Evolutionary conservation across 2,797 vertebrate species (phyloP).

Genomic region (Ficedula albicollis): DNA sequence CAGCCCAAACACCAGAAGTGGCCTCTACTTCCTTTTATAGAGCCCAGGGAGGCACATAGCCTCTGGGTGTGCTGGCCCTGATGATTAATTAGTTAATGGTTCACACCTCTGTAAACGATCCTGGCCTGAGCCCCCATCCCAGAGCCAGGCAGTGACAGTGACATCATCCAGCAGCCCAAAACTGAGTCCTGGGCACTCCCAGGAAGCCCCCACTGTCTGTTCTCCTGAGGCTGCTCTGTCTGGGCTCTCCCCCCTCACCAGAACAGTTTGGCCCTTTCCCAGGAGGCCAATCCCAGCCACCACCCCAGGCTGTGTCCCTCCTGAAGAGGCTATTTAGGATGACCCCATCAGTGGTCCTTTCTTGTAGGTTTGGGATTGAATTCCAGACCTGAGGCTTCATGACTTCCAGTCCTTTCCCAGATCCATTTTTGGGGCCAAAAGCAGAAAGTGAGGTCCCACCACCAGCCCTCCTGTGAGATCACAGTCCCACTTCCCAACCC

Average conservation of each 20-base stretch:
- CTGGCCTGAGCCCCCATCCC: background rate
- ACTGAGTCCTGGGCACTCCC: accelerated
- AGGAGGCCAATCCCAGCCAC: background rate
- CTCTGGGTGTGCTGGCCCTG: background rate
- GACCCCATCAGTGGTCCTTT: background rate
- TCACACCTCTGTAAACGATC: background rate
- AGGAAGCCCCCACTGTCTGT: accelerated
- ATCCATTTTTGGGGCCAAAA: background rate
- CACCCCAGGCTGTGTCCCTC: background rate
- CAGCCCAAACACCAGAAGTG: accelerated
- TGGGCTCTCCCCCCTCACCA: background rate
- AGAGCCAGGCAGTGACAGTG: background rate
- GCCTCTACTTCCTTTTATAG: background rate
- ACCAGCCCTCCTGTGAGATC: accelerated
- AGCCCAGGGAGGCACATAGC: background rate
- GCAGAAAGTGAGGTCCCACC: background rate
- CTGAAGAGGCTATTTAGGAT: background rate
- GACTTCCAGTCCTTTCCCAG: background rate
- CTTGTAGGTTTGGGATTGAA: background rate
- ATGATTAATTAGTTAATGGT: background rate
- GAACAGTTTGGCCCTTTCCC: background rate
- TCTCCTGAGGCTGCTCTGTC: background rate
- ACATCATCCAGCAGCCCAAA: background rate
- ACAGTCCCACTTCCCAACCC: background rate
- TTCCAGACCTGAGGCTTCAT: background rate